Evolutionary conservation across 2,797 vertebrate genomes (phyloP), one percentile per base, ranked within the genome.

Genomic region (Xiphophorus birchmanni): DNA sequence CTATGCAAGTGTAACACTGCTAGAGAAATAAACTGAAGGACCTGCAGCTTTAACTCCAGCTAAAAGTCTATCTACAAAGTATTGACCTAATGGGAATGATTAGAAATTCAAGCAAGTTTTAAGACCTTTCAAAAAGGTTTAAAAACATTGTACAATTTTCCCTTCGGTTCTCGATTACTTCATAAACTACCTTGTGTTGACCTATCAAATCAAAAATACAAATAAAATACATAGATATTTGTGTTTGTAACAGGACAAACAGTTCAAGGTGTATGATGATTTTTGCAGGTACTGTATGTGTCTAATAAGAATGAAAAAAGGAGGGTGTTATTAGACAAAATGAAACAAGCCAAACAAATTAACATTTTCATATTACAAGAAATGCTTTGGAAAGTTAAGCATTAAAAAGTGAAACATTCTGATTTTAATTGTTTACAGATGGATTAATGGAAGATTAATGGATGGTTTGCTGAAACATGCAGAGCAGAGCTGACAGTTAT

Each of bases 291-390:
- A 45, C 26, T 54, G 75, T 74, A 76, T 81, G 79, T 82, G 78
- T 82, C 5, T 50, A 84, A 86, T 73, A 37, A 75, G 17, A 88
- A 90, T 60, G 50, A 29, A 87, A 89, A 86, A 72, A 50, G 40
- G 32, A n/a, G 69, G 65, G 77, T 6, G 12, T 42, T 18, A 83
- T 79, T 74, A 80, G 65, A 72, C 40, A 26, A 82, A 74, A 37
- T 76, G 42, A 85, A 85, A 84, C 60, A 87, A 92, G 92, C 76
- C 85, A 91, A 90, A 91, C 90, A 92, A 78, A 86, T 74, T 29
- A 82, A 86, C 80, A 78, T 80, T 79, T 82, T 89, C 87, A 93
- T 87, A 88, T 83, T 82, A 58, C 77, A 84, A 82, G 71, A 42
- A 86, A 79, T 87, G 10, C 78, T 17, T 78, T 4, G 67, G 37